These are phyloP conservation scores for Marmota monax DNA, from an alignment of 2,113 vertebrate genomes.

Conservation along the genomic window DNA sequence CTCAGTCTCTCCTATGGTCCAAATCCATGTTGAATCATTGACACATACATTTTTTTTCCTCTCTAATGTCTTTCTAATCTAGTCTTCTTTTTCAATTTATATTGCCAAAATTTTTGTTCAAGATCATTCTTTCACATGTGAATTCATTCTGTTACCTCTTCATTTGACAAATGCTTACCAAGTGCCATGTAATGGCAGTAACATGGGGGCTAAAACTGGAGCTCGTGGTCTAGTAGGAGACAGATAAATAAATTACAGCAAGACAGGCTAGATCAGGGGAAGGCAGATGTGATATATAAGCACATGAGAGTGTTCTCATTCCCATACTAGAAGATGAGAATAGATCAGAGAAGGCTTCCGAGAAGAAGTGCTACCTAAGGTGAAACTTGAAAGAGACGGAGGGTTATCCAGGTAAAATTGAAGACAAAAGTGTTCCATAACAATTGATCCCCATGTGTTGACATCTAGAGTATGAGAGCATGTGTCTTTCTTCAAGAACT, in stretches of 20 bases:
- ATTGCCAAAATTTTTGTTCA: not conserved
- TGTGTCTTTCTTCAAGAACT: not conserved
- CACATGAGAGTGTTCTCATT: not conserved
- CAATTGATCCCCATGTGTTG: not conserved
- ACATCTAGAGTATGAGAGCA: not conserved
- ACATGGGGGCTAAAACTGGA: not conserved
- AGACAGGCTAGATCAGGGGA: not conserved
- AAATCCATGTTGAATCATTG: not conserved
- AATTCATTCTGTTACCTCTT: not conserved
- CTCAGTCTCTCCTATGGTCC: not conserved
- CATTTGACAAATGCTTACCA: slow-evolving; percentile 4
- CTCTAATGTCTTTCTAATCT: not conserved
- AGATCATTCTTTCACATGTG: not conserved
- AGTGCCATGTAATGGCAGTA: not conserved
- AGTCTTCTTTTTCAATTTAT: not conserved
- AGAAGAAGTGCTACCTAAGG: not conserved
- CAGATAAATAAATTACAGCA: not conserved
- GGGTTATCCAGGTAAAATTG: not conserved
- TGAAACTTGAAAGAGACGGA: not conserved
- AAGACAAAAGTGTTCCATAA: not conserved
- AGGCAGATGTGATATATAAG: not conserved
- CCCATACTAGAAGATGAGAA: not conserved
- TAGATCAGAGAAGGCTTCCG: not conserved
- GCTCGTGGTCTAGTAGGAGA: not conserved
- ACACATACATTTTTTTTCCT: not conserved